Conservation (phyloP, 1,140 invertebrate species). For the Schlechtendalia chinensis region DNA sequence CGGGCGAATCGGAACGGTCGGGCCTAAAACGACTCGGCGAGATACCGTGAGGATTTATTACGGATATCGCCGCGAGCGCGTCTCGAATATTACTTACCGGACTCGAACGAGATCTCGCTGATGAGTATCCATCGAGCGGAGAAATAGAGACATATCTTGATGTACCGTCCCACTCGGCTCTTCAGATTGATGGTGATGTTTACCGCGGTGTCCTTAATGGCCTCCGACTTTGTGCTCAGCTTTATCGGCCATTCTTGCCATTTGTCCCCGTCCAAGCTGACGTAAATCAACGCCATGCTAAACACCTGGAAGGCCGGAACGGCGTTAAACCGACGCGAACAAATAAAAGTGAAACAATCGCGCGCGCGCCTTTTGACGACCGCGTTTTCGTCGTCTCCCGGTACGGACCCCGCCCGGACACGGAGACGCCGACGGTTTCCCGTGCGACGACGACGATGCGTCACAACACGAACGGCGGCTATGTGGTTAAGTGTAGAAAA, state of each 20-base stretch:
- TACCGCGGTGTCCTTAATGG: constrained; percentile 55
- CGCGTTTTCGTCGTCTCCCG: no score
- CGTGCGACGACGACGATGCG: no score
- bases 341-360: background rate
- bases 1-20: no score
- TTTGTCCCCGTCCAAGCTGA: constrained; percentile 74
- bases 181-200: constrained; percentile 72
- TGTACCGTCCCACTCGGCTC: constrained; percentile 71
- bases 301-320: constrained; percentile 65
- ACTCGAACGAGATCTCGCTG: constrained; percentile 79
- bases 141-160: constrained; percentile 77
- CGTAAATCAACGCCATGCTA: constrained; percentile 68
- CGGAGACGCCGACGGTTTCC: no score
- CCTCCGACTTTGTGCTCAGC: constrained; percentile 54
- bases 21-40: no score
- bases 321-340: constrained; percentile 28
- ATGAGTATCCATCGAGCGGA: constrained; percentile 84
- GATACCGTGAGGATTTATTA: no score
- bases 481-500: no score
- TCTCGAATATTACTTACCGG: constrained; percentile 61
- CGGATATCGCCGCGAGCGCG: background rate
- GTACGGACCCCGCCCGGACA: no score
- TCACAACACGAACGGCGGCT: no score
- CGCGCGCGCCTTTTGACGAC: no score
- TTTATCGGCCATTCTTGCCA: constrained; percentile 63